Conservation (phyloP, 2,797 vertebrate genomes). For the Acomys russatus region DNA sequence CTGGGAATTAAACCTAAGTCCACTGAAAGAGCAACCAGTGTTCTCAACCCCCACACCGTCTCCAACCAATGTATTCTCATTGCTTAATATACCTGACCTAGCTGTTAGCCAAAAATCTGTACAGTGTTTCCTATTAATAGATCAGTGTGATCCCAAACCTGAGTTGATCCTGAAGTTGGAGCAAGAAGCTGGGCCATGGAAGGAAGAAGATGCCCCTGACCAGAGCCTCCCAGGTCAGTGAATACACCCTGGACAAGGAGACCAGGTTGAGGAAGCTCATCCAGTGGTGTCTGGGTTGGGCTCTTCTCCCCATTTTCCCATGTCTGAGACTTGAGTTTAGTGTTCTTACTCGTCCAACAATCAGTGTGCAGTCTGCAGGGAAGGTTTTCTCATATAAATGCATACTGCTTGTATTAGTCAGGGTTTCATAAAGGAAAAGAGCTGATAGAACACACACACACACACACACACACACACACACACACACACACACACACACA, state of each 20-base stretch:
- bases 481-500: not conserved
- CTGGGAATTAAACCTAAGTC: not conserved
- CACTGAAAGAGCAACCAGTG: not conserved
- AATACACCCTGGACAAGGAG: not conserved
- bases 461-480: rapidly evolving
- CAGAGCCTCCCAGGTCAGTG: constrained; percentile 30
- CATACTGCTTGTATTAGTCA: not conserved
- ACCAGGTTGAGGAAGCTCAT: not conserved
- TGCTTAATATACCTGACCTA: not conserved
- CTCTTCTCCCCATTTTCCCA: not conserved
- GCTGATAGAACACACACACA: not conserved
- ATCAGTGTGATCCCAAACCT: constrained; percentile 55
- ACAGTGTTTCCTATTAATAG: constrained; percentile 35
- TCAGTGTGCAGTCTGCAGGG: not conserved
- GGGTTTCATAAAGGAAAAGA: not conserved
- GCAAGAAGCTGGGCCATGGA: constrained; percentile 48
- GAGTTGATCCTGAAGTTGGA: constrained; percentile 69
- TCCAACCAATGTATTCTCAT: not conserved
- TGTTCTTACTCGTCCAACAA: not conserved
- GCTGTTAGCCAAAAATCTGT: not conserved
- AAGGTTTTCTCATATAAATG: not conserved
- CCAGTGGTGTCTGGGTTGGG: not conserved
- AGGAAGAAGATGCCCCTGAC: not conserved
- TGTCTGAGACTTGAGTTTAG: not conserved
- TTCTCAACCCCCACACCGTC: not conserved